Evolutionary conservation across 1,140 invertebrate genomes (phyloP), one percentile per base, ranked within the genome.

Genomic region (Drosophila dunni): DNA sequence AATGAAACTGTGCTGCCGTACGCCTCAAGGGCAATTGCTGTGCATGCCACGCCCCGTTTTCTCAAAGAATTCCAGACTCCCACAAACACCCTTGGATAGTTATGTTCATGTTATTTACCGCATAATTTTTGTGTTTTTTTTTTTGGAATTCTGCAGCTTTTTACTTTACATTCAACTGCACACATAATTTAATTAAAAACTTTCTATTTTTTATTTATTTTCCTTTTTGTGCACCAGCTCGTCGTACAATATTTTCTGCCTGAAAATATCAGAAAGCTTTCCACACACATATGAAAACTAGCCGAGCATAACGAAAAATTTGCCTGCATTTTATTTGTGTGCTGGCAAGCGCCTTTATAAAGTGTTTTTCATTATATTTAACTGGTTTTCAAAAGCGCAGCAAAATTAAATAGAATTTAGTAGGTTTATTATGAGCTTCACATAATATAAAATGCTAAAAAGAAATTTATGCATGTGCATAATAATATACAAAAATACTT

Each of bases 121-220:
- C 83, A 88, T 79, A 83, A 83, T 88, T 85, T 85, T 82, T 34
- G 56, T 61, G 45, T 20, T 20, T 20, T 20, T 20, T 20, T 20
- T 56, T 65, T 66, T 64, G 7, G 15, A 50, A 61, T 44, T 79
- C 64, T 67, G 62, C 80, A 60, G 65, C 62, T 85, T 84, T 81
- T 81, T 68, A 62, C 56, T 83, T 88, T 54, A 80, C 83, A 73
- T 89, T 75, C 69, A 80, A 83, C 80, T 88, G 83, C 84, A 88
- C 83, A 89, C 80, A 72, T 88, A 83, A 88, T 88, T 88, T 88
- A 78, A 88, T 88, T 88, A 88, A 89, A 88, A 89, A 80, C 66
- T 79, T 66, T 50, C 50, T 46, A 24, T 11, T 8, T 24, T 13
- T 15, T 9, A 29, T 29, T 29, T 29, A 29, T 4, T 29, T 29